Conservation (phyloP, 2,113 vertebrate species). For the Spheniscus mendiculus region DNA sequence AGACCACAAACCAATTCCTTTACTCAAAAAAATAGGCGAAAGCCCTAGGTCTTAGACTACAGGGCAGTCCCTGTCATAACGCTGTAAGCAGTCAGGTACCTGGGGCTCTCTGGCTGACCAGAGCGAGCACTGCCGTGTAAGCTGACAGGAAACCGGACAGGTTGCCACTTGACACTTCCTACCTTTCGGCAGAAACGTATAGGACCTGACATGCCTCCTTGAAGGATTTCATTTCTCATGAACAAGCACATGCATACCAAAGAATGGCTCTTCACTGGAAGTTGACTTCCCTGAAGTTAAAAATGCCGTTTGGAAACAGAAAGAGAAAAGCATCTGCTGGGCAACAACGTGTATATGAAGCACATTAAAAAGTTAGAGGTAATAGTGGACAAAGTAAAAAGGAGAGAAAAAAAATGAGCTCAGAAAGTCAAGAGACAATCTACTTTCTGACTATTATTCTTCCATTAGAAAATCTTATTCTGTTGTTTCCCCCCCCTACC, state of each 20-base stretch:
- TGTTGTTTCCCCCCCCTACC: not conserved
- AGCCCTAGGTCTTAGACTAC: not conserved
- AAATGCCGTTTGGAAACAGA: not conserved
- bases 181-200: not conserved
- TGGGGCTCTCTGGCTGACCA: not conserved
- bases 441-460: not conserved
- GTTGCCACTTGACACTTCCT: not conserved
- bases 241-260: not conserved
- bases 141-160: not conserved
- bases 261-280: not conserved
- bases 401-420: not conserved
- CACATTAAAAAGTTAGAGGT: not conserved
- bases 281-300: not conserved
- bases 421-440: not conserved
- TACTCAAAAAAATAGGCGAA: not conserved
- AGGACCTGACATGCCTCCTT: not conserved
- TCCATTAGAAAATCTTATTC: not conserved
- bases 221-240: not conserved
- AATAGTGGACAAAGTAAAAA: not conserved
- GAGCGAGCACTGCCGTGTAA: not conserved
- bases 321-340: not conserved
- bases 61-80: not conserved
- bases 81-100: not conserved
- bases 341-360: not conserved
- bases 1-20: not conserved